These are phyloP conservation scores for Fragum whitleyi DNA, from an alignment of 2,888 invertebrate species.

Conservation along the genomic window DNA sequence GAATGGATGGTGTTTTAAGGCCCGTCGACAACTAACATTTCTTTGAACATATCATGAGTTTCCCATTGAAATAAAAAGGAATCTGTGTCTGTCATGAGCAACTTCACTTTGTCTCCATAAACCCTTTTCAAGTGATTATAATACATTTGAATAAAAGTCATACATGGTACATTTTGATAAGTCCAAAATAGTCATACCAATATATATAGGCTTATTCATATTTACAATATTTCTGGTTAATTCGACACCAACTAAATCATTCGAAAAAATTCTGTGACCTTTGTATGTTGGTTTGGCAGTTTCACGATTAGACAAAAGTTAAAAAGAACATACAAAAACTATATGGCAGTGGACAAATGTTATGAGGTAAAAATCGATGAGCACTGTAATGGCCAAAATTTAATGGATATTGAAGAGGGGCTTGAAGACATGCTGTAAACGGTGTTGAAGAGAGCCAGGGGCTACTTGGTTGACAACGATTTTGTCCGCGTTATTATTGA, in stretches of 20 bases:
- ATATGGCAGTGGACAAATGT: no score
- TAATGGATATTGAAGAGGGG: no score
- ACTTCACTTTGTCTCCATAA: conserved; percentile 63
- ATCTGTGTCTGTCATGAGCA: conserved; percentile 49
- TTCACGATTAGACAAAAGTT: no score
- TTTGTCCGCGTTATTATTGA: no score
- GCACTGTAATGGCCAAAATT: no score
- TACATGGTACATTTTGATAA: conserved; percentile 84
- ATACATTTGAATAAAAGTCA: conserved; percentile 80
- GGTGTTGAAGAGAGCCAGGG: no score
- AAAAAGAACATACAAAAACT: no score
- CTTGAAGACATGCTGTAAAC: no score
- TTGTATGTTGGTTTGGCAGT: conserved; percentile 56
- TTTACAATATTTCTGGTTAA: conserved; percentile 56
- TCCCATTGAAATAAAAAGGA: conserved; percentile 46
- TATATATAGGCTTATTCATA: conserved; percentile 83
- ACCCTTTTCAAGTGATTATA: conserved; percentile 78
- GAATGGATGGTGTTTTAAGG: no score
- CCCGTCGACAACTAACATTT: no score
- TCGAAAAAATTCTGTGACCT: conserved; percentile 75
- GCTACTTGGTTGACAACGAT: no score
- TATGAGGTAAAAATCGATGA: conserved; percentile 25
- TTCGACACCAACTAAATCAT: conserved; percentile 83
- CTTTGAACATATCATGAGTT: conserved; percentile 41
- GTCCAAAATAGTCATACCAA: conserved; percentile 84